phyloP scores from a whole-genome alignment of 2,113 vertebrate species.

The Thomomys bottae region DNA sequence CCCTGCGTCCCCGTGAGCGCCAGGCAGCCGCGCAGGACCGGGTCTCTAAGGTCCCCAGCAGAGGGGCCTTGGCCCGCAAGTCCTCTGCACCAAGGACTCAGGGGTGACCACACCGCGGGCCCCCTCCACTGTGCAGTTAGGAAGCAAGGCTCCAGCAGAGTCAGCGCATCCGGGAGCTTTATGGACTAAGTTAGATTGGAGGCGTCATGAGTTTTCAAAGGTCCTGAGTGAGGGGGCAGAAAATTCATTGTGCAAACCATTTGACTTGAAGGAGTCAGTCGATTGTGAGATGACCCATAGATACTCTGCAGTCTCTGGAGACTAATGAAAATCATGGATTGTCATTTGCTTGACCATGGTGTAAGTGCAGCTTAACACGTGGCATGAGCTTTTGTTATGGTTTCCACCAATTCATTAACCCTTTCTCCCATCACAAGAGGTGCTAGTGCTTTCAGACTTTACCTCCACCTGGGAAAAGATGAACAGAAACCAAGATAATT shows the following conservation, averaged over 20 bases:
- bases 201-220: slow-evolving; percentile 19
- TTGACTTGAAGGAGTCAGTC: slow-evolving; percentile 22
- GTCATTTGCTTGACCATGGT: slow-evolving; percentile 65
- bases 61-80: no score
- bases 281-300: slow-evolving; percentile 55
- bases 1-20: no score
- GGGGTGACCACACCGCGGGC: not conserved
- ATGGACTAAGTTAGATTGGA: not conserved
- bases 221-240: slow-evolving; percentile 10
- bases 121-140: not conserved
- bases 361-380: slow-evolving; percentile 30
- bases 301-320: slow-evolving; percentile 52
- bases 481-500: not conserved
- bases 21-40: no score
- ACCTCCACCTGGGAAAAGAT: slow-evolving; percentile 56
- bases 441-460: slow-evolving; percentile 61
- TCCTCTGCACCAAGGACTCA: no score
- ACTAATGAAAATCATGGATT: slow-evolving; percentile 65
- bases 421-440: slow-evolving; percentile 66
- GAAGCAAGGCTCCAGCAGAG: not conserved
- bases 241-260: slow-evolving; percentile 55
- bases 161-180: not conserved
- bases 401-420: slow-evolving; percentile 71
- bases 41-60: no score
- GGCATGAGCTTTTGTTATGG: slow-evolving; percentile 73